Percentiles rank a stretch among this genome's conserved stretches.
Evolutionary conservation across 2,888 invertebrate genomes (phyloP).

Genomic region (Nephrotoma appendiculata): DNA sequence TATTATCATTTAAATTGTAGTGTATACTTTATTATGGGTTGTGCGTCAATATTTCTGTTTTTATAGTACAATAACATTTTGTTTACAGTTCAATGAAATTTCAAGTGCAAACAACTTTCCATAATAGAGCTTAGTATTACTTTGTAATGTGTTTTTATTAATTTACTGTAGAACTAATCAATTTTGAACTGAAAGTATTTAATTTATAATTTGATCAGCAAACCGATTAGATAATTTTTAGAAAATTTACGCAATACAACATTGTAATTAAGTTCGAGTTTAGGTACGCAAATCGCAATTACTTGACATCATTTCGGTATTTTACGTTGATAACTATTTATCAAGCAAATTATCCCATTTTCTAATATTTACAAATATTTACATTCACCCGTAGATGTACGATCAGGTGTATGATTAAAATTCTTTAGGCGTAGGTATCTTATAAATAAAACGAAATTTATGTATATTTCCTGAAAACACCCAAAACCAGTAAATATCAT

Average conservation of each 20-base stretch:
- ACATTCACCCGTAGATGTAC: background rate
- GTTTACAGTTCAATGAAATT: background rate
- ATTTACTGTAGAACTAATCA: background rate
- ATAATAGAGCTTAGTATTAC: background rate
- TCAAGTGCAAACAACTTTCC: background rate
- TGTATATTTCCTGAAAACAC: background rate
- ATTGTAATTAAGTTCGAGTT: background rate
- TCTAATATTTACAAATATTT: background rate
- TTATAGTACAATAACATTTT: background rate
- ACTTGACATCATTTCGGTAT: background rate
- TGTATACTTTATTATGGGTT: background rate
- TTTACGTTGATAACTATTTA: background rate
- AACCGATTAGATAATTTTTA: background rate
- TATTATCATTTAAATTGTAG: no score
- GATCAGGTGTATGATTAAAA: background rate
- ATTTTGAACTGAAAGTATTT: background rate
- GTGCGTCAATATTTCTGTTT: background rate
- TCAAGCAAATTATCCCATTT: background rate
- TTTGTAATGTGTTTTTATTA: background rate
- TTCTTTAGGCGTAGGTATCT: background rate
- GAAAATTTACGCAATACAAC: background rate
- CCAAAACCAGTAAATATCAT: background rate
- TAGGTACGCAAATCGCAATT: background rate
- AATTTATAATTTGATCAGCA: background rate
- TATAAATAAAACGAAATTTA: background rate